phyloP scores from a whole-genome alignment of 2,888 invertebrate genomes.

The Azorinus chamasolen region DNA sequence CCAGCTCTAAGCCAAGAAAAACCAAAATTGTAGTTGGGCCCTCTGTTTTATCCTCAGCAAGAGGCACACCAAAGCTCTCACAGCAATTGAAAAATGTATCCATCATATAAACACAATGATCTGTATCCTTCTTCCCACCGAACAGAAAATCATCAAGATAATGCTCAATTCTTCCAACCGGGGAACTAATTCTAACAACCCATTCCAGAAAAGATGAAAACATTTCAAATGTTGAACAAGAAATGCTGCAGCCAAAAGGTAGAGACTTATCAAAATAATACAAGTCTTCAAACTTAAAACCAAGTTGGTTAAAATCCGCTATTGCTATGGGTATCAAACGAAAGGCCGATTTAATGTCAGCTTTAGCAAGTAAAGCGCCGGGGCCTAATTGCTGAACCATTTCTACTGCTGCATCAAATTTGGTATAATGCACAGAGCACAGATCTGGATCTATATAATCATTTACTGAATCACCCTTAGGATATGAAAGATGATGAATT shows the following conservation, averaged over 20 bases:
- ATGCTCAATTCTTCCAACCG: constrained; percentile 11
- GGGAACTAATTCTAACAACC: background rate
- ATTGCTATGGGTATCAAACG: constrained; percentile 13
- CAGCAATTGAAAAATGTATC: too few relatives aligned
- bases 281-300: constrained; percentile 9
- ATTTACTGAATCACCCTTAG: constrained; percentile 7
- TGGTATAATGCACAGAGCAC: constrained; percentile 10
- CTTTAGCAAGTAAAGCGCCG: constrained; percentile 11
- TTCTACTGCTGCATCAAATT: constrained; percentile 15
- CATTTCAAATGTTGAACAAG: constrained; percentile 16
- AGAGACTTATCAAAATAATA: constrained; percentile 21
- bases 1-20: constrained; percentile 15
- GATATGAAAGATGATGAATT: constrained; percentile 5
- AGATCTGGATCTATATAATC: constrained; percentile 5
- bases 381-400: constrained; percentile 12
- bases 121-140: too few relatives aligned
- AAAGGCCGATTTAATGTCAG: constrained; percentile 16
- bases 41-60: constrained; percentile 18
- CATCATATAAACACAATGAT: too few relatives aligned
- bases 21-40: too few relatives aligned
- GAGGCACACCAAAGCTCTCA: constrained; percentile 10
- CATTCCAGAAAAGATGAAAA: constrained; percentile 19
- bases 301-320: constrained; percentile 19
- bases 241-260: constrained; percentile 17
- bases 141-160: too few relatives aligned